Percentiles rank a stretch among this genome's conserved stretches.
phyloP scores from a whole-genome alignment of 92 coral and sea anemone species.

The Porites rus region DNA sequence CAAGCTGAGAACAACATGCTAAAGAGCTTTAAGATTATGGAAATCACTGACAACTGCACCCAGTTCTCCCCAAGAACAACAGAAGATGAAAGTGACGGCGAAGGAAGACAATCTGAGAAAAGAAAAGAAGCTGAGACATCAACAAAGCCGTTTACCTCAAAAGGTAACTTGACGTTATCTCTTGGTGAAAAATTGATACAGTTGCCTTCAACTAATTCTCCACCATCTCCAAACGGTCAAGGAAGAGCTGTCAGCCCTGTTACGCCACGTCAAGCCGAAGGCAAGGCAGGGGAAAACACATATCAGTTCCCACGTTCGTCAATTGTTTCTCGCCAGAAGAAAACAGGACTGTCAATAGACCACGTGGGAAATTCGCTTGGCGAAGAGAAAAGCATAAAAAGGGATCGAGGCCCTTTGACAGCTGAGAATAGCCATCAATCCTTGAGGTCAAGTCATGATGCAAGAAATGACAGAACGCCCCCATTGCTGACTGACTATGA shows the following conservation, averaged over 20 bases:
- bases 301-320: constrained; percentile 21
- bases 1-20: constrained; percentile 80
- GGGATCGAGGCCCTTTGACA: background rate
- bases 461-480: background rate
- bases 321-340: background rate
- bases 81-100: constrained; percentile 70
- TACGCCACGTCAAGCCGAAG: background rate
- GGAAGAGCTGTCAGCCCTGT: background rate
- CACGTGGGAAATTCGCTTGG: background rate
- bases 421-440: background rate
- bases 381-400: background rate
- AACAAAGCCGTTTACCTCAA: background rate
- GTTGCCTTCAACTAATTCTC: background rate
- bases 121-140: background rate
- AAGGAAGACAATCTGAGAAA: background rate
- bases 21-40: constrained; percentile 74
- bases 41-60: constrained; percentile 80
- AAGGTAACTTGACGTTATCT: background rate
- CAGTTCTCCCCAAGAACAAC: constrained; percentile 81
- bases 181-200: background rate
- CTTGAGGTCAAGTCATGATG: background rate
- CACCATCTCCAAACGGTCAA: background rate
- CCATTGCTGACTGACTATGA: background rate
- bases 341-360: background rate
- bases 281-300: constrained; percentile 14